phyloP scores from a whole-genome alignment of 2,113 vertebrate species.

The Entosphenus tridentatus region DNA sequence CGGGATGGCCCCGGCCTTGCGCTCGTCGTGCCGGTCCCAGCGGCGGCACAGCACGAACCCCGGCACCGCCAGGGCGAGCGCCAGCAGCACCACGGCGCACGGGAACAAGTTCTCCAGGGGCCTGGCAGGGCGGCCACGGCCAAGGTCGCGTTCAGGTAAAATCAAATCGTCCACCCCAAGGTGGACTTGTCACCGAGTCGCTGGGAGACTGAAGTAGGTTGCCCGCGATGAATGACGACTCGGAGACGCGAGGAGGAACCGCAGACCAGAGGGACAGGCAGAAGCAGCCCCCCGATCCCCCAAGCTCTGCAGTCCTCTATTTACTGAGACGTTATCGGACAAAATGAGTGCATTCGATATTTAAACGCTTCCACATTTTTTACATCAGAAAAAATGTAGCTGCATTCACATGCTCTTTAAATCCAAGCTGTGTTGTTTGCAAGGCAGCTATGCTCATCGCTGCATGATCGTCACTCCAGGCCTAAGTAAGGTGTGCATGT shows the following conservation, averaged over 20 bases:
- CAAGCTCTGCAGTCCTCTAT: too few species aligned
- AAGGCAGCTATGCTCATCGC: too few species aligned
- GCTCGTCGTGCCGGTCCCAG: constrained; percentile 14
- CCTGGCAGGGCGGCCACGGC: constrained; percentile 17
- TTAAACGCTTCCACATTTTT: too few species aligned
- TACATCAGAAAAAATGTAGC: too few species aligned
- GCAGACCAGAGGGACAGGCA: background rate
- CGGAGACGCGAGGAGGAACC: background rate
- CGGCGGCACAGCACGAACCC: constrained; percentile 15
- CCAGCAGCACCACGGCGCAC: constrained; percentile 15
- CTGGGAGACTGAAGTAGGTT: background rate
- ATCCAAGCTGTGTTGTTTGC: too few species aligned
- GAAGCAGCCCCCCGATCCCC: background rate
- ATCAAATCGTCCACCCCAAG: background rate
- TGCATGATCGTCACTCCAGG: too few species aligned
- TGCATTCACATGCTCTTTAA: too few species aligned
- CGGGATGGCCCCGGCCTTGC: constrained; percentile 18
- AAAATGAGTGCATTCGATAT: too few species aligned
- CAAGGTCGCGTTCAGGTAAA: background rate
- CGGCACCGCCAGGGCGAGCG: constrained; percentile 17
- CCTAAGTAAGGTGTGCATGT: too few species aligned
- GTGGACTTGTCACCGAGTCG: background rate
- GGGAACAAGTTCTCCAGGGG: constrained; percentile 18
- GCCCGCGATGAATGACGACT: background rate
- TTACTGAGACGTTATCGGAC: too few species aligned